These are phyloP conservation scores for Geopemphigus sp. DNA, from an alignment of 1,140 invertebrate species.

Conservation along the genomic window DNA sequence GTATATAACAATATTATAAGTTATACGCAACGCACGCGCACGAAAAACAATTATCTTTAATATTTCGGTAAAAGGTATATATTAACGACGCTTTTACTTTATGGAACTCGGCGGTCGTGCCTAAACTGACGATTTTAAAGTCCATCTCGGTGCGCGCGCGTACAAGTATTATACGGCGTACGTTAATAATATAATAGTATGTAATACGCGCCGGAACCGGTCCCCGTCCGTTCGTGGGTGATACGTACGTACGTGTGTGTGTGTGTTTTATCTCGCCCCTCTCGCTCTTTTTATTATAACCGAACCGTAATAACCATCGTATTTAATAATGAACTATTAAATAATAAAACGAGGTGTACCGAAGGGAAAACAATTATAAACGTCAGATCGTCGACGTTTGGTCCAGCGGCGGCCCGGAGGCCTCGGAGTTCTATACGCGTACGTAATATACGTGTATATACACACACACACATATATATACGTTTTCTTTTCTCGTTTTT, in stretches of 20 bases:
- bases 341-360: slow-evolving; percentile 47
- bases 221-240: slow-evolving; percentile 34
- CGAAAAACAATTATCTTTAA: slow-evolving; percentile 40
- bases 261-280: not conserved
- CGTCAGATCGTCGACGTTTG: slow-evolving; percentile 37
- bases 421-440: not conserved
- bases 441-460: not conserved
- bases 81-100: not conserved
- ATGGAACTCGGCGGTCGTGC: not conserved
- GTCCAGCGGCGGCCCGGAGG: not conserved
- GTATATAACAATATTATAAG: too few relatives aligned
- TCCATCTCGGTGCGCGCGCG: not conserved
- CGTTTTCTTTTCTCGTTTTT: too few relatives aligned
- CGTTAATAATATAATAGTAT: not conserved
- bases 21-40: too few relatives aligned
- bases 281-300: slow-evolving; percentile 18
- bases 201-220: slow-evolving; percentile 15
- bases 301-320: slow-evolving; percentile 46
- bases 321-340: slow-evolving; percentile 49
- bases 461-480: too few relatives aligned
- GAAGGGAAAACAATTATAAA: slow-evolving; percentile 48
- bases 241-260: too few relatives aligned
- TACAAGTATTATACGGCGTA: too few relatives aligned
- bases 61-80: slow-evolving; percentile 9
- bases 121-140: slow-evolving; percentile 1